Percentiles rank a stretch among this genome's conserved stretches.
phyloP scores from a whole-genome alignment of 1,140 invertebrate genomes.

The Samia ricini region DNA sequence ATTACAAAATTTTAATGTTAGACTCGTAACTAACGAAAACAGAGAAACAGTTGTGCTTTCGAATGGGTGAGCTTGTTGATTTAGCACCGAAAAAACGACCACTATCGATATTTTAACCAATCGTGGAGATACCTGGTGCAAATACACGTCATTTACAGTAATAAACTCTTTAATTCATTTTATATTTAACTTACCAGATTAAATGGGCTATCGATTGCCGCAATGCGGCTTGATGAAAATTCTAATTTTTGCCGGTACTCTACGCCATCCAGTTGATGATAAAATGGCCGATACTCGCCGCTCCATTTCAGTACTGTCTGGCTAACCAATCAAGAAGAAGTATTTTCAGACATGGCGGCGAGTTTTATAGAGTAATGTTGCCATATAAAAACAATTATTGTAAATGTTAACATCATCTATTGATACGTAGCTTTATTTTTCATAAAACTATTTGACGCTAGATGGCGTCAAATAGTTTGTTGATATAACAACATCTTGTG shows the following conservation, averaged over 20 bases:
- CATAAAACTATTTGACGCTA: not conserved
- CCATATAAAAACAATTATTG: constrained; percentile 31
- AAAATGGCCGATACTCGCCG: constrained; percentile 56
- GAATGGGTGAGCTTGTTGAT: constrained; percentile 70
- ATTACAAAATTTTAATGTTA: constrained; percentile 34
- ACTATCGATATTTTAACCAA: constrained; percentile 46
- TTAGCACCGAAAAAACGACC: constrained; percentile 70
- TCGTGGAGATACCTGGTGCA: constrained; percentile 73
- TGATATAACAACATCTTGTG: not conserved
- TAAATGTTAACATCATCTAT: constrained; percentile 20
- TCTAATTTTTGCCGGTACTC: constrained; percentile 10
- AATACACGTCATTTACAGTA: constrained; percentile 19
- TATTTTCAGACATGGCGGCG: constrained; percentile 38
- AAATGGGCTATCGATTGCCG: constrained; percentile 47
- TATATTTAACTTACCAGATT: constrained; percentile 40
- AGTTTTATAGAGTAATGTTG: constrained; percentile 56
- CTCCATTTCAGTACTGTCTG: constrained; percentile 22
- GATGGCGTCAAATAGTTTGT: not conserved
- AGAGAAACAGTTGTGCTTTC: constrained; percentile 62
- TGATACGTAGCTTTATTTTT: constrained; percentile 14
- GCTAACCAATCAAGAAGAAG: constrained; percentile 69
- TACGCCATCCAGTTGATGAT: constrained; percentile 16
- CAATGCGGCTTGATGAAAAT: constrained; percentile 53
- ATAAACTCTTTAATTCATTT: constrained; percentile 9
- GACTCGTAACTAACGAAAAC: constrained; percentile 72